Evolutionary conservation across 1,140 invertebrate genomes (phyloP), one percentile per base, ranked within the genome.

Genomic region (Cardiocondyla obscurior): DNA sequence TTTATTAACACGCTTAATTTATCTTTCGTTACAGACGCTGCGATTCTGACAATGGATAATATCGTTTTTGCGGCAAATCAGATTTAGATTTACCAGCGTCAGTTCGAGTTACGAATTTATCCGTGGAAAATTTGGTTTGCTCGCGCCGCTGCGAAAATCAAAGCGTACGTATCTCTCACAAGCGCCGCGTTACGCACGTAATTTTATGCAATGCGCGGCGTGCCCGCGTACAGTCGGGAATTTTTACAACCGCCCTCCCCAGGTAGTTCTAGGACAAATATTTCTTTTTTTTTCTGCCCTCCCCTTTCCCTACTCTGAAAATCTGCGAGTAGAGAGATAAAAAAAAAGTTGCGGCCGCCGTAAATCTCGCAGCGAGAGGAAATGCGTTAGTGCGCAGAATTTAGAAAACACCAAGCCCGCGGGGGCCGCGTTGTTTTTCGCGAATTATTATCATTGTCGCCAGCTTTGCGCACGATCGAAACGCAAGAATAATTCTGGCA

Each of bases 361-460:
- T 73, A 82, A 49, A 82, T 82, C 46, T 33, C 64, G 5, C 1
- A n/a, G n/a, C 12, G 22, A 36, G 14, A 44, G 39, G 74, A 53
- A 44, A 62, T 57, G 28, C 49, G 55, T 46, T 25, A 16, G 22
- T 14, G 16, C 42, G 69, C 22, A 30, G 25, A 82, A 82, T 55
- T 85, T 62, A 58, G 62, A 85, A 82, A 82, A 57, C 10, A 30
- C 36, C 33, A 36, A 36, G 30, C n/a, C n/a, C n/a, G n/a, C 42
- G n/a, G 57, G 19, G 36, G 39, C 19, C 30, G 6, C 39, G 12
- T 62, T 53, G 28, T 62, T 51, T 82, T 64, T 57, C 69, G 19
- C 42, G 14, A 46, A 22, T 69, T 82, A 70, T 70, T 76, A 74
- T 74, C 25, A 44, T 55, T 62, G 62, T 69, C 30, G 7, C 57